Percentiles rank a stretch among this genome's conserved stretches.
Conservation (phyloP, 1,140 invertebrate species). For the Eumeta japonica region DNA sequence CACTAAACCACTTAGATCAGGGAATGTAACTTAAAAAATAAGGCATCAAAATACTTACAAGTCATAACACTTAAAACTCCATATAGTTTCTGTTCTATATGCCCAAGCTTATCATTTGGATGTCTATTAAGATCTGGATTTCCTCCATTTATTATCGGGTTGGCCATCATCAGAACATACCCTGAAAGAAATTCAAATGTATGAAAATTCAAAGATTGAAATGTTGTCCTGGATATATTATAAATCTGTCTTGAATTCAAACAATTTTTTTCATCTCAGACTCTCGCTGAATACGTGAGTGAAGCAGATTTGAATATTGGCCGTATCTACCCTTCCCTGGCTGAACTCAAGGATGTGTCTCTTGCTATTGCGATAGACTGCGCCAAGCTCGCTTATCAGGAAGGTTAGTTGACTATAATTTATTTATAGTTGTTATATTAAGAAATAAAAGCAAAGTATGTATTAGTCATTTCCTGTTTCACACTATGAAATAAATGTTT, state of each 20-base stretch:
- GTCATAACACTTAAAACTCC: too few relatives aligned
- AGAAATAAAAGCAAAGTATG: neutral
- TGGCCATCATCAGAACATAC: too few relatives aligned
- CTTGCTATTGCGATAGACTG: conserved; percentile 82
- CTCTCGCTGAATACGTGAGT: conserved; percentile 80
- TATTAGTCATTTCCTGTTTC: too few relatives aligned
- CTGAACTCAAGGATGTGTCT: conserved; percentile 86
- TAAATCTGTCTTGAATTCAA: too few relatives aligned
- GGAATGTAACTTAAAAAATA: too few relatives aligned
- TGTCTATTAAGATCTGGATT: neutral
- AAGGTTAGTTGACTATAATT: conserved; percentile 59
- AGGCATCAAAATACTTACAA: too few relatives aligned
- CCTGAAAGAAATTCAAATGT: too few relatives aligned
- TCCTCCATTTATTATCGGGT: too few relatives aligned
- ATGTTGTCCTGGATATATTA: too few relatives aligned
- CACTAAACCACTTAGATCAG: too few relatives aligned
- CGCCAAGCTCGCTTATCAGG: conserved; percentile 85
- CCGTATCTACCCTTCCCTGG: conserved; percentile 92
- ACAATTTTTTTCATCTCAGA: conserved; percentile 57
- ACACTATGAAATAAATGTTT: neutral
- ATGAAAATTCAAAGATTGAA: neutral
- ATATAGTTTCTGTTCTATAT: too few relatives aligned
- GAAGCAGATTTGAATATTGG: conserved; percentile 80
- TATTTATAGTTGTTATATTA: neutral
- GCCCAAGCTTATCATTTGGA: too few relatives aligned